Evolutionary conservation across 1,140 invertebrate species (phyloP).

Genomic region (Lordiphosa mommai): DNA sequence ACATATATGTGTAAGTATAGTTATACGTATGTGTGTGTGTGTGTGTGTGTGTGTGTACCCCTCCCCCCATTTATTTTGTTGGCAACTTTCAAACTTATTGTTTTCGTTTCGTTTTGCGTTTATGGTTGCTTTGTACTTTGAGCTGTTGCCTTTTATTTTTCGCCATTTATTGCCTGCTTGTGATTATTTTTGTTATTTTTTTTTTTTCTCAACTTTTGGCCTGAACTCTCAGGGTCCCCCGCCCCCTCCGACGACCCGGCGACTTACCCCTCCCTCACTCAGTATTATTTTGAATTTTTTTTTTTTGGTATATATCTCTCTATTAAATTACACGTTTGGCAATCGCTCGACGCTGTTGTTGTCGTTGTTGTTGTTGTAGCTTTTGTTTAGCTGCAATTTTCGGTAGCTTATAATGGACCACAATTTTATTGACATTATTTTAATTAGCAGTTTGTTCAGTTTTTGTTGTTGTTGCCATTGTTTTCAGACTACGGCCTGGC

Average conservation of each 20-base stretch:
- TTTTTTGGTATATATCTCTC: constrained; percentile 15
- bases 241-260: too few relatives aligned
- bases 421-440: constrained; percentile 78
- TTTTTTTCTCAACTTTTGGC: constrained; percentile 61
- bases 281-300: not conserved
- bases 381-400: constrained; percentile 64
- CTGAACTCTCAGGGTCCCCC: constrained; percentile 34
- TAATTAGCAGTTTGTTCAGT: constrained; percentile 63
- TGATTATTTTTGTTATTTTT: constrained; percentile 59
- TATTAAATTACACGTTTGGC: constrained; percentile 67
- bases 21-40: constrained; percentile 7
- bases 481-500: constrained; percentile 36
- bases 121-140: constrained; percentile 73
- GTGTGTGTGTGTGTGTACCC: not conserved
- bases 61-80: constrained; percentile 9
- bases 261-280: too few relatives aligned
- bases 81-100: constrained; percentile 71
- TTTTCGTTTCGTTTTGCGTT: constrained; percentile 63
- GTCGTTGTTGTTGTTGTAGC: constrained; percentile 3
- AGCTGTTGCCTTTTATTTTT: constrained; percentile 24
- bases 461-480: constrained; percentile 28
- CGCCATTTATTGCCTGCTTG: constrained; percentile 66
- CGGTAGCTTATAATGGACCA: constrained; percentile 70
- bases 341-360: constrained; percentile 43
- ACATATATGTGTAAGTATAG: constrained; percentile 1